Evolutionary conservation across 2,888 invertebrate species (phyloP), one percentile per base, ranked within the genome.

Genomic region (Apotomis capreana): DNA sequence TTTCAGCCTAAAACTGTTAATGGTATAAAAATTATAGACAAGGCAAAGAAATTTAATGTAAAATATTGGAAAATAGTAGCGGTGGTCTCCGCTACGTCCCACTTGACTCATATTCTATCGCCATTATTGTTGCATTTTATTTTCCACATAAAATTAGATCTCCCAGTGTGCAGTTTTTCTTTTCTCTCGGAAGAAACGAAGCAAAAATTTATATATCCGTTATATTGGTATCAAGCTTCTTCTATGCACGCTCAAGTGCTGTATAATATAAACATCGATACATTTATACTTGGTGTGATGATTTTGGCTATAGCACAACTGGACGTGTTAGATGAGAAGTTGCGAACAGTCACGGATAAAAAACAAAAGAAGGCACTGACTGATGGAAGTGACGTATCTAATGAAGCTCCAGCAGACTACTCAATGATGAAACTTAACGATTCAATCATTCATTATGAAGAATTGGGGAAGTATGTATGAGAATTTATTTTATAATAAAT

Each of bases 221-320:
- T 90, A 10, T 90, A 85, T 74, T 77, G 85, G 0, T 90, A 89
- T 68, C 88, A 91, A 75, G n/a, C 74, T 57, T 3, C 84, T 10
- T 86, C 86, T 0, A 87, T 89, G 69, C 79, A 84, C 77, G 78
- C 83, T 40, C 79, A 83, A 46, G 83, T 89, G 85, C 77, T 83
- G 5, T 85, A 76, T 51, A 84, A 85, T 76, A 5, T 89, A 0
- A 87, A 85, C 71, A 81, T 87, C 37, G 88, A 90, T 68, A 79
- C 85, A 2, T 88, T 88, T 74, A 81, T 89, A 57, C 69, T 86
- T 76, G 89, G 89, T 3, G 57, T 89, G 0, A 78, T 88, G 78
- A 77, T 86, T 74, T 81, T 87, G n/a, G 75, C 76, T 0, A 87
- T 87, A 74, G 88, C 88, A 3, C 89, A 90, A 67, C 76, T 90